phyloP scores from a whole-genome alignment of 2,113 vertebrate genomes.

The Oenanthe melanoleuca region DNA sequence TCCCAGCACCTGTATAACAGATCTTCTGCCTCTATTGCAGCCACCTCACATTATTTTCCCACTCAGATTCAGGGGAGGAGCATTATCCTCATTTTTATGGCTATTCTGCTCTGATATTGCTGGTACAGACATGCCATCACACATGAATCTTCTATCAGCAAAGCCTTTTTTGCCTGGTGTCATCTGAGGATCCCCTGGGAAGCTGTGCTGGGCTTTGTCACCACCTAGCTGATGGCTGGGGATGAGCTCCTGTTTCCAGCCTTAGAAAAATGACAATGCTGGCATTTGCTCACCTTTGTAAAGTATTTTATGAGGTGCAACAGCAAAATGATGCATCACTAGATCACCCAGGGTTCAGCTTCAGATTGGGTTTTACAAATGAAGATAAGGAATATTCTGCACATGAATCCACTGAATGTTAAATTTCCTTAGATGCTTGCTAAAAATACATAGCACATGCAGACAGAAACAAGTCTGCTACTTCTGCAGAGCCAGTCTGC shows the following conservation, averaged over 20 bases:
- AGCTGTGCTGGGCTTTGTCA: neutral
- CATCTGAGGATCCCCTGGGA: neutral
- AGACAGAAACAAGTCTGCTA: neutral
- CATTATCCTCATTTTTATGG: neutral
- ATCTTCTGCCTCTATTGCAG: neutral
- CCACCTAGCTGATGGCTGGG: neutral
- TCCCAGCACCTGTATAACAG: neutral
- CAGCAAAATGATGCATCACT: neutral
- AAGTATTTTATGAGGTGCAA: neutral
- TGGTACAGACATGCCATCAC: neutral
- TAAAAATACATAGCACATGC: neutral
- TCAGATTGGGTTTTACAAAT: neutral
- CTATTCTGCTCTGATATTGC: neutral
- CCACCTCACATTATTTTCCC: neutral
- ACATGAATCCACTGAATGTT: neutral
- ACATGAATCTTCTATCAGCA: neutral
- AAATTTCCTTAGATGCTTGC: neutral
- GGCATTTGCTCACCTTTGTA: neutral
- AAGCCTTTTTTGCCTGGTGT: neutral
- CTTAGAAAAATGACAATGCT: neutral
- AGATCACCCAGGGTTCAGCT: neutral
- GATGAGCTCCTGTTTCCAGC: neutral
- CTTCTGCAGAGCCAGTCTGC: neutral
- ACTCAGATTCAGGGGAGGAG: neutral
- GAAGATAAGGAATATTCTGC: neutral